Conservation (phyloP, 1,140 invertebrate species). For the Trissolcus basalis region DNA sequence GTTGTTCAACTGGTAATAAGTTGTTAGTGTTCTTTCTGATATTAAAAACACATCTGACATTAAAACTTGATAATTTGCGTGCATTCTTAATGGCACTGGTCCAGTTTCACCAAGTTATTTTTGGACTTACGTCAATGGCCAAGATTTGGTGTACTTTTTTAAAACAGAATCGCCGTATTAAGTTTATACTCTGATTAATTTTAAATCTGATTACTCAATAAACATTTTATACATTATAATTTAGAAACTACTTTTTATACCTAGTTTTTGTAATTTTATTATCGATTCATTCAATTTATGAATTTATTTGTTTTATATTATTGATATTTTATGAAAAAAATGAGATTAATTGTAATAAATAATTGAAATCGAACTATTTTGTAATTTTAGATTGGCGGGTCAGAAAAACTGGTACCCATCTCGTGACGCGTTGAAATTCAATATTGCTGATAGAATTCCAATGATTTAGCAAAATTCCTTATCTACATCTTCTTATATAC, state of each 20-base stretch:
- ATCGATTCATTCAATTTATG: too few species aligned
- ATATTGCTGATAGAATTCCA: constrained; percentile 57
- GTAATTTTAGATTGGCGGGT: constrained; percentile 35
- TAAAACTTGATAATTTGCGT: constrained; percentile 62
- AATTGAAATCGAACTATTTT: constrained; percentile 52
- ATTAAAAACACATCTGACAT: constrained; percentile 29
- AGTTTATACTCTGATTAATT: too few species aligned
- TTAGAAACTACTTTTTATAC: too few species aligned
- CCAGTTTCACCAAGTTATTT: constrained; percentile 63
- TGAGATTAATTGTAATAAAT: not conserved
- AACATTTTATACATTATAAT: too few species aligned
- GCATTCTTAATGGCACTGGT: constrained; percentile 64
- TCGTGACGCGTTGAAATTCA: constrained; percentile 56
- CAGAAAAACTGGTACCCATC: constrained; percentile 48
- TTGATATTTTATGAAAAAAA: too few species aligned
- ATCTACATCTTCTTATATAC: constrained; percentile 55
- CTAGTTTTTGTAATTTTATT: too few species aligned
- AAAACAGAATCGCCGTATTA: too few species aligned
- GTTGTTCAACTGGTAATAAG: too few species aligned
- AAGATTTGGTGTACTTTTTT: constrained; percentile 12
- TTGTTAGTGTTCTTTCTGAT: constrained; percentile 13
- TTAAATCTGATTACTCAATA: too few species aligned
- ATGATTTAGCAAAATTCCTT: constrained; percentile 60
- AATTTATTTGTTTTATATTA: too few species aligned
- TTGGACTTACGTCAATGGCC: constrained; percentile 63